Evolutionary conservation across 2,888 invertebrate genomes (phyloP), one percentile per base, ranked within the genome.

Genomic region (Lasioglossum morio): DNA sequence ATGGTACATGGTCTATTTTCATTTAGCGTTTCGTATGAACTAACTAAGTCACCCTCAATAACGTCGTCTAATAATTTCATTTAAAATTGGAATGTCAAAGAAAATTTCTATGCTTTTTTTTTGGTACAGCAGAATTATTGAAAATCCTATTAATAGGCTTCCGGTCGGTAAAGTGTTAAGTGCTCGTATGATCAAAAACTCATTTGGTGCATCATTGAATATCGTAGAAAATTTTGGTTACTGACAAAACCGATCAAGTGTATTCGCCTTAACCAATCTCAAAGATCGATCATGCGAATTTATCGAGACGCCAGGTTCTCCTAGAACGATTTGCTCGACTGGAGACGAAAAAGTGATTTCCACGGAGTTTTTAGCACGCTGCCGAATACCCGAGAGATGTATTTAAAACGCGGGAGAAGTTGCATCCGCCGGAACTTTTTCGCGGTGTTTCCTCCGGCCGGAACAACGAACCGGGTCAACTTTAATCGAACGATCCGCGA

Each of bases 401-500:
- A 19, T 63, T 57, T 57, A 57, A 73, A 73, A 72, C 53, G 5
- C 72, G 19, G 72, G 72, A 16, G 43, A 46, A 43, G 43, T 30
- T 30, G 72, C 27, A n/a, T 43, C 23, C 40, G 73, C 83, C 19
- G 60, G 40, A 77, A 72, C 72, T 82, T 77, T 85, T 63, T 40
- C 40, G 5, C 40, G n/a, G 70, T 70, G 23, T n/a, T 70, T 40
- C 40, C 40, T 40, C 70, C 63, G 27, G 69, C 40, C 83, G 70
- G 23, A 83, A 84, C 60, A 63, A 60, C n/a, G 8, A 46, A 74
- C 27, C 40, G 27, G 60, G 23, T 40, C 70, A 70, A 78, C 77
- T 79, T 77, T 69, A 53, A 43, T 73, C 57, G 85, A 69, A 72
- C 77, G 69, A 85, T 84, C 73, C 76, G 76, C 57, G 70, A 69